phyloP scores from a whole-genome alignment of 2,113 vertebrate species.

The Myodes glareolus region DNA sequence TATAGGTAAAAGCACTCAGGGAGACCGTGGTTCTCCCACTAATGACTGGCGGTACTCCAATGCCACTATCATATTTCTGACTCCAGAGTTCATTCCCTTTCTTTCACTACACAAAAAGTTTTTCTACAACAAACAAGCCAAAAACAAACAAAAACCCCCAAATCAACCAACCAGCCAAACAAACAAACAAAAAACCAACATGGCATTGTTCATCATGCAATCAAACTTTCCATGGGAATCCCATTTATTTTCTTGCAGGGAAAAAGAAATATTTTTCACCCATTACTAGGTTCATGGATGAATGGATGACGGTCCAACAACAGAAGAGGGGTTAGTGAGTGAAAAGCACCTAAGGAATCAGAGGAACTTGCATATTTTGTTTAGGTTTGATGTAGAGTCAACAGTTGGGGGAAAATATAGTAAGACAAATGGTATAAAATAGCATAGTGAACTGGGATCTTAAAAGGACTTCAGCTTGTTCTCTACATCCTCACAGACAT shows the following conservation, averaged over 20 bases:
- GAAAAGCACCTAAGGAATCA: neutral
- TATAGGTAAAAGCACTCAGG: neutral
- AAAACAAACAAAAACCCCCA: neutral
- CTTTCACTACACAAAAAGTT: neutral
- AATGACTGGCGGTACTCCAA: conserved; percentile 40
- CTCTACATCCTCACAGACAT: neutral
- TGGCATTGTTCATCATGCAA: neutral
- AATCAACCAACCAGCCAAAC: no score
- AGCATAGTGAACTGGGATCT: neutral
- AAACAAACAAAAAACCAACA: neutral
- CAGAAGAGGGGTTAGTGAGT: neutral
- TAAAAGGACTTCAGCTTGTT: neutral
- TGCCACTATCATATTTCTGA: neutral
- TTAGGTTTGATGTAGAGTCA: neutral
- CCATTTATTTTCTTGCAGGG: neutral
- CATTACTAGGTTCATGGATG: neutral
- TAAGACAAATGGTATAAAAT: neutral
- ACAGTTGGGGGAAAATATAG: neutral
- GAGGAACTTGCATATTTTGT: neutral
- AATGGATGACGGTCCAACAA: neutral
- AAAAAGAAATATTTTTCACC: neutral
- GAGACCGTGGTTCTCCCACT: neutral
- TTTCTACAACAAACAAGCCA: neutral
- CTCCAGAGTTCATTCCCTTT: conserved; percentile 4
- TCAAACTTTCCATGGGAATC: neutral